A percentile compares a stretch with the other conserved stretches of the same genome.
phyloP scores from a whole-genome alignment of 2,888 invertebrate species.

The Diplolepis rosae region DNA sequence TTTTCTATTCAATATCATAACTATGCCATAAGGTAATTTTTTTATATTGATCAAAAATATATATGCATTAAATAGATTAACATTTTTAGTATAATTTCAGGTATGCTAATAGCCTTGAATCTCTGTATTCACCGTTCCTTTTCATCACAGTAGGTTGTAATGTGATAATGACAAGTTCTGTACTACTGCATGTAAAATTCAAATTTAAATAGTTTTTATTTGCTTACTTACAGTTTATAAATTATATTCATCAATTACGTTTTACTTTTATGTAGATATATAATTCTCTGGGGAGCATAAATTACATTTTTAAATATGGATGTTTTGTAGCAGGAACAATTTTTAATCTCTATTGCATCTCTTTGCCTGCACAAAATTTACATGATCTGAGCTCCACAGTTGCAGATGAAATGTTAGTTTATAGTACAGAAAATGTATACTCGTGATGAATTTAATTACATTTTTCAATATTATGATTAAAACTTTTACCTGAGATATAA shows the following conservation, averaged over 20 bases:
- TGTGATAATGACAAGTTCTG: not conserved
- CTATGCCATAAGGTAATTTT: not conserved
- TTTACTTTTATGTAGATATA: not conserved
- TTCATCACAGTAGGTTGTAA: not conserved
- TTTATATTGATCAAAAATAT: not conserved
- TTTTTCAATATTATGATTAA: not conserved
- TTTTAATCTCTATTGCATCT: not conserved
- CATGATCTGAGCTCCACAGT: not conserved
- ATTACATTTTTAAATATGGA: not conserved
- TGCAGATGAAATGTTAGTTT: not conserved
- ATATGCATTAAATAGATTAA: not conserved
- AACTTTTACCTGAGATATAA: no score
- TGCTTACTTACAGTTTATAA: not conserved
- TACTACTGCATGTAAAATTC: not conserved
- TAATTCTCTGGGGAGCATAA: not conserved
- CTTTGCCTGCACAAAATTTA: conserved; percentile 8
- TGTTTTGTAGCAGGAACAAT: not conserved
- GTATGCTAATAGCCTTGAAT: not conserved
- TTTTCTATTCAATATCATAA: not conserved
- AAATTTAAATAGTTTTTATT: not conserved
- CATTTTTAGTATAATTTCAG: not conserved
- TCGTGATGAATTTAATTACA: no score
- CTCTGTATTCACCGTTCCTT: not conserved
- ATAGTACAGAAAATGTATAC: not conserved
- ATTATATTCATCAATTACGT: not conserved